Percentiles rank a stretch among this genome's conserved stretches.
Conservation (phyloP, 2,797 vertebrate species). For the Sebastolobus alascanus region DNA sequence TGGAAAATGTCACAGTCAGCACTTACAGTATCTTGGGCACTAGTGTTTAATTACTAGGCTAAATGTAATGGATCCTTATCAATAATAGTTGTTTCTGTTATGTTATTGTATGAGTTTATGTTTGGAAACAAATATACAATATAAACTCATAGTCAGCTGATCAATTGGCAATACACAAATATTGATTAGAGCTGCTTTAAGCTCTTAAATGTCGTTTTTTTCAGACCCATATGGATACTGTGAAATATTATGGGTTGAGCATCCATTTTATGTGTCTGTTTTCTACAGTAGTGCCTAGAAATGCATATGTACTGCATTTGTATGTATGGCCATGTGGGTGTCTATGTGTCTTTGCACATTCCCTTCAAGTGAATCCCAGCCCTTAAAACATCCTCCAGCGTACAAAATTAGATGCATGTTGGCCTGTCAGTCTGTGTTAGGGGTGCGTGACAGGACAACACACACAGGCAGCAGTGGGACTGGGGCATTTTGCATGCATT, state of each 20-base stretch:
- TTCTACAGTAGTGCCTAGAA: conserved; percentile 5
- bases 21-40: no score
- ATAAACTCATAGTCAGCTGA: neutral
- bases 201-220: neutral
- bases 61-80: neutral
- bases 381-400: conserved; percentile 20
- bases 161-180: neutral
- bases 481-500: conserved; percentile 57
- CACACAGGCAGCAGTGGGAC: conserved; percentile 36
- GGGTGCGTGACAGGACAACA: conserved; percentile 31
- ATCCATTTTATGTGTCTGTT: neutral
- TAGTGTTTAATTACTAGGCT: no score
- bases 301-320: conserved; percentile 12
- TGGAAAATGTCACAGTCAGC: neutral
- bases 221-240: neutral
- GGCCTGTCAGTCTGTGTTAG: conserved; percentile 61
- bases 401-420: conserved; percentile 60
- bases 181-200: neutral
- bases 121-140: neutral
- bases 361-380: conserved; percentile 25
- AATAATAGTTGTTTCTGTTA: neutral
- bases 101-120: neutral
- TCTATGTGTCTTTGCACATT: conserved; percentile 18
- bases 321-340: conserved; percentile 8
- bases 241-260: neutral